A percentile compares a stretch with the other conserved stretches of the same genome.
Conservation (phyloP, 2,113 vertebrate genomes). For the Odontophorus gujanensis region DNA sequence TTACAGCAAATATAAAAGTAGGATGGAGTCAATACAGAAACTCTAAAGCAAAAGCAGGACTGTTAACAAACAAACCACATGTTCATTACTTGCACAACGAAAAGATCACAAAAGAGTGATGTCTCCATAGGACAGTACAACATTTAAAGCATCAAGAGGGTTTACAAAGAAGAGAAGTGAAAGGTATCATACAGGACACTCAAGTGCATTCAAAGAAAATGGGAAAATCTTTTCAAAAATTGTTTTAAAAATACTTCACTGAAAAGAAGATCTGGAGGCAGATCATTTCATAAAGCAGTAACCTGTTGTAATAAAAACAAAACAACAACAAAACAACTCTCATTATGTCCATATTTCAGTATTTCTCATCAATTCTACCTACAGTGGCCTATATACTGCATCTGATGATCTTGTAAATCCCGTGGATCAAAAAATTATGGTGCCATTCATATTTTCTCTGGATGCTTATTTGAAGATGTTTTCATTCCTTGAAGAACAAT, state of each 20-base stretch:
- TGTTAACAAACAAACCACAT: background rate
- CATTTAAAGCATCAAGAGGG: background rate
- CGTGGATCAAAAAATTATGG: background rate
- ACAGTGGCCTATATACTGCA: background rate
- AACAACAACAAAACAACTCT: background rate
- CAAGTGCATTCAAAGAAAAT: background rate
- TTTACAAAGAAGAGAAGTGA: background rate
- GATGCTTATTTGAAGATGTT: background rate
- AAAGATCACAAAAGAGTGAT: background rate
- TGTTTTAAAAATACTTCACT: background rate
- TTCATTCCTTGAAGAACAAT: background rate
- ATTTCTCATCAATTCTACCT: background rate
- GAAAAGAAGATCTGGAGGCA: background rate
- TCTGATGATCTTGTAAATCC: background rate
- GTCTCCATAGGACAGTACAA: background rate
- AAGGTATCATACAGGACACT: background rate
- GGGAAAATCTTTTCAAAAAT: background rate
- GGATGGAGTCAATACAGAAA: background rate
- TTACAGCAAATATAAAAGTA: background rate
- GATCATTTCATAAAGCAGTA: background rate
- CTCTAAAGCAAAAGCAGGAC: background rate
- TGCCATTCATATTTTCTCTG: background rate
- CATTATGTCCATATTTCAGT: background rate
- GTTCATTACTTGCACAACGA: background rate
- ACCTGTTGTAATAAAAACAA: background rate